Evolutionary conservation across 2,113 vertebrate species (phyloP), one percentile per base, ranked within the genome.

Genomic region (Caranx melampygus): DNA sequence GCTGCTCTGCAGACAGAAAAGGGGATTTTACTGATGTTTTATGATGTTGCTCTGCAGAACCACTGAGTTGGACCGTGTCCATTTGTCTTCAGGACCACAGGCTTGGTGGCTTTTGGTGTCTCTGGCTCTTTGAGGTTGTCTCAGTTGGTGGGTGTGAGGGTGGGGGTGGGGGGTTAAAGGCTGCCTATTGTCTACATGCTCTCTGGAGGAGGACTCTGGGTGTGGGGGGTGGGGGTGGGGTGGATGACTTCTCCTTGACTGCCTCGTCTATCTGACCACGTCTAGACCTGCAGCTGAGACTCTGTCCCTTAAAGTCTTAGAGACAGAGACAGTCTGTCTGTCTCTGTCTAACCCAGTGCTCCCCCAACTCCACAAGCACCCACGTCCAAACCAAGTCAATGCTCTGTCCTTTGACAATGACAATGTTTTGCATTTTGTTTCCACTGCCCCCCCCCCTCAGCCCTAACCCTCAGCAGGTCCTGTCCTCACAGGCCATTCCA

Each of bases 251-350:
- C 62, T 82, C 87, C 79, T 88, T 76, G 80, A 59, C 75, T 79
- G 64, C 58, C 72, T 81, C 62, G 34, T 69, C 66, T 71, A 82
- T 85, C 81, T 72, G 72, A 75, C 71, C 37, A 57, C 21, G 74
- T 89, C 89, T 84, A 89, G 82, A 87, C 89, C 40, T 18, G 82
- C 79, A 79, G 77, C 79, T 77, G 77, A 81, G 87, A 84, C 79
- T 70, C 72, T 34, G 71, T 89, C 83, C 79, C 84, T 85, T 67
- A 89, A 86, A 78, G 91, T 87, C 82, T 81, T 61, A 87, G 84
- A 59, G 68, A 76, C 9, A 84, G 91, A 93, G 89, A 87, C 92
- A 93, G 92, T 81, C 91, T 80, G 92, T 88, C 88, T 94, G 93
- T 91, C 91, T 93, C 80, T 86, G 83, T 85, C 82, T 84, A 78